Base-by-base conservation (phyloP, 2,888 invertebrate species). In the Alcis repandata region DNA sequence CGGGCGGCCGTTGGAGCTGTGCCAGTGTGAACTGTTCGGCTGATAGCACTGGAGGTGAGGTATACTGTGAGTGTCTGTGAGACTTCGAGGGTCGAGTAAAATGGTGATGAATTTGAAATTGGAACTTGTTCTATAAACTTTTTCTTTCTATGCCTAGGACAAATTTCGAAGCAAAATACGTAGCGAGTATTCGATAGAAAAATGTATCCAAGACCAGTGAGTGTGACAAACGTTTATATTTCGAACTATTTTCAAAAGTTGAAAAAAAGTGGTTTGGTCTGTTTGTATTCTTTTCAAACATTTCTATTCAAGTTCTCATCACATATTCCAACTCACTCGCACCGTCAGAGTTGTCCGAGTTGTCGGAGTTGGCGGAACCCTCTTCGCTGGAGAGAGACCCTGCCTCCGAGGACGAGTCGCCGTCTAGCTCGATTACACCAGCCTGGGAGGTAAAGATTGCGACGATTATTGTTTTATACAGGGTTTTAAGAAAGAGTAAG, bases 321-420 rank as follows among this genome's bases (percentile, higher is more conserved):
- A 27, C 3, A 27, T 15, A 43, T 20, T 22, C 51, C 9, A 57
- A 84, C 80, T 85, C 77, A 83, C 83, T 78, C 75, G 80, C 84
- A 80, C 84, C 90, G 27, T 93, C 95, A 56, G 95, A 95, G 77
- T 96, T 94, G 77, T 96, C 96, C 49, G 95, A 95, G 74, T 96
- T 94, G 77, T 96, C 96, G 49, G 95, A 95, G 74, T 96, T 96
- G 43, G 95, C 95, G 2, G 95, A 95, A 0, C 95, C 95, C 61
- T 95, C 95, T 74, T 95, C 95, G 74, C 95, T 95, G 80, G 95
- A 95, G 33, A 95, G 84, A 0, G 95, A 95, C 0, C 95, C 95
- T 0, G 95, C 96, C 80, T 96, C 97, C 1, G 96, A 96, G 1
- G 96, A 96, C 1, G 96, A 96, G 76, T 96, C 96, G 0, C 95